Evolutionary conservation across 2,888 invertebrate genomes (phyloP).

Genomic region (Lissocephala sabroskyi): DNA sequence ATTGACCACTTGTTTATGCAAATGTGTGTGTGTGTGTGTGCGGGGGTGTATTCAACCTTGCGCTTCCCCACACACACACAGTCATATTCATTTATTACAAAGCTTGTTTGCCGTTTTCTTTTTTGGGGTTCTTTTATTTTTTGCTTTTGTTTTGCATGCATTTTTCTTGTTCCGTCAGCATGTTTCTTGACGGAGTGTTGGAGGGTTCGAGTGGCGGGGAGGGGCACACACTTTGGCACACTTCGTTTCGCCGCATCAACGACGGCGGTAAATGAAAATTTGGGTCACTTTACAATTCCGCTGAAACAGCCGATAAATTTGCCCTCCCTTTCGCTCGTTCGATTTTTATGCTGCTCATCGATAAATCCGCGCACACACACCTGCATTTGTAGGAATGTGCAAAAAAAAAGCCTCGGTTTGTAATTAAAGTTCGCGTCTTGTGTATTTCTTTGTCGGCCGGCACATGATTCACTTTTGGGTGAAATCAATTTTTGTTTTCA

Average conservation of each 20-base stretch:
- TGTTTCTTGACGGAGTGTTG: slow-evolving; percentile 33
- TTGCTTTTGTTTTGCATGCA: slow-evolving; percentile 2
- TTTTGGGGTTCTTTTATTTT: too few relatives aligned
- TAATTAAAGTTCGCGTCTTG: not conserved
- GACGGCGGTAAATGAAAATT: slow-evolving; percentile 34
- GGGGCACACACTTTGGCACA: too few relatives aligned
- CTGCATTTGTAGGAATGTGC: not conserved
- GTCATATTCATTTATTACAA: too few relatives aligned
- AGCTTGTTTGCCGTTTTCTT: not conserved
- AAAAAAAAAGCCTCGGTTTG: not conserved
- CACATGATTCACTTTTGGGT: slow-evolving; percentile 56
- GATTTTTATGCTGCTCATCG: not conserved
- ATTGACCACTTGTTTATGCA: slow-evolving; percentile 4
- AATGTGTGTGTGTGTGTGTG: not conserved
- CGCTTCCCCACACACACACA: too few relatives aligned
- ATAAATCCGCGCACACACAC: not conserved
- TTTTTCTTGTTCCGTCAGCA: slow-evolving; percentile 62
- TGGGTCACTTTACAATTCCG: slow-evolving; percentile 63
- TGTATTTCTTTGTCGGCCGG: slow-evolving; percentile 1
- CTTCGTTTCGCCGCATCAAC: slow-evolving; percentile 34
- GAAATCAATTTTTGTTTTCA: slow-evolving; percentile 48
- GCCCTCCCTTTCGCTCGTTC: too few relatives aligned
- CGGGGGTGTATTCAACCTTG: too few relatives aligned
- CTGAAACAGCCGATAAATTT: slow-evolving; percentile 62
- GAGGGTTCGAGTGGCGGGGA: too few relatives aligned